phyloP scores from a whole-genome alignment of 2,888 invertebrate species.

The Euplagia quadripunctaria region DNA sequence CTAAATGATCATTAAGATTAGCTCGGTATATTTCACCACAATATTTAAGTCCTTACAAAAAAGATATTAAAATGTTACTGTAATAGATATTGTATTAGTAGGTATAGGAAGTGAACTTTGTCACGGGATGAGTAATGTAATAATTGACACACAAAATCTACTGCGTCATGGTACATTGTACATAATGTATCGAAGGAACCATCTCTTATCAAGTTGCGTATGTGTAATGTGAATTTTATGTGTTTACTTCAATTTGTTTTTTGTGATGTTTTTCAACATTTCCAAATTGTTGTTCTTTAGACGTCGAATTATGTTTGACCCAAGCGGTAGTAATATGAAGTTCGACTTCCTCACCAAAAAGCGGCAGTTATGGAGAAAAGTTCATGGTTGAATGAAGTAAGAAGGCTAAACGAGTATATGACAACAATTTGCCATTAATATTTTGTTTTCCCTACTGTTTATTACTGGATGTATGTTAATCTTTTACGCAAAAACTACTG shows the following conservation, averaged over 20 bases:
- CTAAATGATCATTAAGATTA: too few species aligned
- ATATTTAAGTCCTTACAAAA: too few species aligned
- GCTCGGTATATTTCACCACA: too few species aligned
- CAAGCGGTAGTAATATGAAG: background rate
- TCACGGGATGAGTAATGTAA: slow-evolving; percentile 55
- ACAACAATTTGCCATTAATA: too few species aligned
- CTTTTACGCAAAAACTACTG: too few species aligned
- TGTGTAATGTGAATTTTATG: background rate
- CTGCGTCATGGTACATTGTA: background rate
- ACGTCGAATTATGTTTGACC: background rate
- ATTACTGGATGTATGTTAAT: too few species aligned
- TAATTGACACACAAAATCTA: slow-evolving; percentile 44
- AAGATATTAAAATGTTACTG: background rate
- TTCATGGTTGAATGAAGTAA: background rate
- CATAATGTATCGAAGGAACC: slow-evolving; percentile 11
- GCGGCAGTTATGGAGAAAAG: background rate
- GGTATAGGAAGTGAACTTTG: slow-evolving; percentile 45
- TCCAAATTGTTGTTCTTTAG: background rate
- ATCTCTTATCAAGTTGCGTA: slow-evolving; percentile 29
- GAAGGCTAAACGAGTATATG: background rate
- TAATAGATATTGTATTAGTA: slow-evolving; percentile 1
- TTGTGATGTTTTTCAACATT: background rate
- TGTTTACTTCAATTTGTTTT: background rate
- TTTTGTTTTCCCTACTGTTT: too few species aligned
- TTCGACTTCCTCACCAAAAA: background rate